Evolutionary conservation across 2,113 vertebrate genomes (phyloP).

Genomic region (Panthera tigris): DNA sequence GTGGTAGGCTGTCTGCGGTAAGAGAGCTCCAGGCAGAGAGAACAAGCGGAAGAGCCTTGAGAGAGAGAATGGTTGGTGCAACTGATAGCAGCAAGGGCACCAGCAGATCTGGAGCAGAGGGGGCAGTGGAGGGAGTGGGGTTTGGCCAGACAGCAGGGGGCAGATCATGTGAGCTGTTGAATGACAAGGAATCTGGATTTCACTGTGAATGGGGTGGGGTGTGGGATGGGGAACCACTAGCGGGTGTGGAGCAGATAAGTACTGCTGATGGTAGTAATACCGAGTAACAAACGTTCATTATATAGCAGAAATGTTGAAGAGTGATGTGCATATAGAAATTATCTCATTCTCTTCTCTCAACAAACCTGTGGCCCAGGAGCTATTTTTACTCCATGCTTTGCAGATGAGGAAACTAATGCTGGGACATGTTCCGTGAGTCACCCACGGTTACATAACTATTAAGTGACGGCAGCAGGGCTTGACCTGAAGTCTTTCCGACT

Average conservation of each 20-base stretch:
- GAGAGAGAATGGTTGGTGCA: neutral
- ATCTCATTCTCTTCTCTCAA: neutral
- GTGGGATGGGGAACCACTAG: neutral
- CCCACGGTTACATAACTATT: neutral
- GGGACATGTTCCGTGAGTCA: neutral
- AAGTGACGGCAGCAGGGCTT: neutral
- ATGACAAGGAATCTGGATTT: neutral
- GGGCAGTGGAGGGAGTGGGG: too few relatives aligned
- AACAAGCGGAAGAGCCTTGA: neutral
- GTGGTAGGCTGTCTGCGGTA: rapidly evolving
- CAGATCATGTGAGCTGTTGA: neutral
- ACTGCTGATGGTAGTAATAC: neutral
- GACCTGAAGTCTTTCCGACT: neutral
- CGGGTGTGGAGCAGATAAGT: neutral
- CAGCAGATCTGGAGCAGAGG: neutral
- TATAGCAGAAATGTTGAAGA: neutral
- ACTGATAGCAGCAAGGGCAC: neutral
- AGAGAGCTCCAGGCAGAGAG: neutral
- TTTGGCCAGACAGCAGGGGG: neutral
- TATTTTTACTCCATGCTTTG: neutral
- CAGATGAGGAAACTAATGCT: neutral
- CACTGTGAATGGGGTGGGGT: neutral
- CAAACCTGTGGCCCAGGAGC: neutral
- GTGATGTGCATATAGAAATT: neutral
- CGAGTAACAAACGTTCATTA: neutral